These are phyloP conservation scores for Megalops atlanticus DNA, from an alignment of 2,113 vertebrate genomes.

Conservation along the genomic window DNA sequence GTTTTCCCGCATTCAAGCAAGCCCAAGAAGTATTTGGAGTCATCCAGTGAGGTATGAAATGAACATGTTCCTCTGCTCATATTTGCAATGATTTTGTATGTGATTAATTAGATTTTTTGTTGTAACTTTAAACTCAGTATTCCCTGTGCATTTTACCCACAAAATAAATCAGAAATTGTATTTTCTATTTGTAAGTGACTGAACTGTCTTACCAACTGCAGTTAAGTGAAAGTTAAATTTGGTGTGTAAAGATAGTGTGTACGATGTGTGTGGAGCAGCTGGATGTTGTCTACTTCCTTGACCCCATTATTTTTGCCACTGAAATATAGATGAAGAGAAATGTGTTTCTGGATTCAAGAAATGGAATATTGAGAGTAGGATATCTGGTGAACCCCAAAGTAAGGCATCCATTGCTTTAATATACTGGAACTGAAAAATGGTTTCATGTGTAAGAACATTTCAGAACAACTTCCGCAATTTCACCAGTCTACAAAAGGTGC, in stretches of 20 bases:
- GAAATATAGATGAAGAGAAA: neutral
- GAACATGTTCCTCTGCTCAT: neutral
- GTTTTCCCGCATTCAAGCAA: conserved; percentile 6
- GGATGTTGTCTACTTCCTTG: no score
- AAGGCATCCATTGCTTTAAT: neutral
- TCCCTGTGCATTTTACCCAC: conserved; percentile 17
- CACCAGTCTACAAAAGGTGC: neutral
- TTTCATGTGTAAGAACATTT: neutral
- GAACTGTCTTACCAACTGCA: neutral
- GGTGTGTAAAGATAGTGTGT: neutral
- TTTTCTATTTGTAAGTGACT: neutral
- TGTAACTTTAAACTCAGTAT: neutral
- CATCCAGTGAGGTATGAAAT: neutral
- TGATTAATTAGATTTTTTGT: neutral
- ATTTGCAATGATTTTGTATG: neutral
- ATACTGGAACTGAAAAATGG: neutral
- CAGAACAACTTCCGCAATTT: neutral
- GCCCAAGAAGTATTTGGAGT: neutral
- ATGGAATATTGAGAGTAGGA: neutral
- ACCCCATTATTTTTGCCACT: neutral
- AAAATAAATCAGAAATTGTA: conserved; percentile 4
- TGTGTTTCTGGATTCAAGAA: neutral
- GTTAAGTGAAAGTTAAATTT: neutral
- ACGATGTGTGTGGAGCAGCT: neutral
- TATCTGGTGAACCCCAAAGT: neutral